Conservation (phyloP, 2,888 invertebrate genomes). For the Dryobotodes eremita region DNA sequence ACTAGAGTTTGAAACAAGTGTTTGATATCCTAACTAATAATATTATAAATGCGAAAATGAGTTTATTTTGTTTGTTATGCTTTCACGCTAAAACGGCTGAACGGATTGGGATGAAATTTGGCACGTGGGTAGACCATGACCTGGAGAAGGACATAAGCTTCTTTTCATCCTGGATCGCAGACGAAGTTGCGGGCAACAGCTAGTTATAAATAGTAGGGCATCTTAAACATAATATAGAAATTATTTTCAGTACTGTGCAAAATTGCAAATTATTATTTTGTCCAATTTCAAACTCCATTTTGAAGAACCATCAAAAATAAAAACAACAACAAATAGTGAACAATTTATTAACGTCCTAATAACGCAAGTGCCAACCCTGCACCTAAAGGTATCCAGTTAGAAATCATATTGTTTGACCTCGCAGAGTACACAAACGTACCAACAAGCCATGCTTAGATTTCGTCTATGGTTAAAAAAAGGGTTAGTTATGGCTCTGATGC, state of each 20-base stretch:
- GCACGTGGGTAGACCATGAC: too few species aligned
- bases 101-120: too few species aligned
- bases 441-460: constrained; percentile 42
- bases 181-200: too few species aligned
- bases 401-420: constrained; percentile 59
- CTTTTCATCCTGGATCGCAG: too few species aligned
- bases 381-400: constrained; percentile 38
- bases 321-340: background rate
- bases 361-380: constrained; percentile 43
- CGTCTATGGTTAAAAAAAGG: constrained; percentile 45
- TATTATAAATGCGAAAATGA: too few species aligned
- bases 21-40: background rate
- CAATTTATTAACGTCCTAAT: too few species aligned
- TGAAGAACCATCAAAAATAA: background rate
- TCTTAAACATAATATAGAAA: background rate
- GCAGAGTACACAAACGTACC: constrained; percentile 42
- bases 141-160: too few species aligned
- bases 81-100: too few species aligned
- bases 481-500: constrained; percentile 54
- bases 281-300: too few species aligned
- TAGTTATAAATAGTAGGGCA: background rate
- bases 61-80: too few species aligned
- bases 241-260: background rate
- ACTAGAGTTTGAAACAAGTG: background rate
- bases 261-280: background rate